Percentiles rank a stretch among this genome's conserved stretches.
phyloP scores from a whole-genome alignment of 2,113 vertebrate genomes.

The Chaetura pelagica region DNA sequence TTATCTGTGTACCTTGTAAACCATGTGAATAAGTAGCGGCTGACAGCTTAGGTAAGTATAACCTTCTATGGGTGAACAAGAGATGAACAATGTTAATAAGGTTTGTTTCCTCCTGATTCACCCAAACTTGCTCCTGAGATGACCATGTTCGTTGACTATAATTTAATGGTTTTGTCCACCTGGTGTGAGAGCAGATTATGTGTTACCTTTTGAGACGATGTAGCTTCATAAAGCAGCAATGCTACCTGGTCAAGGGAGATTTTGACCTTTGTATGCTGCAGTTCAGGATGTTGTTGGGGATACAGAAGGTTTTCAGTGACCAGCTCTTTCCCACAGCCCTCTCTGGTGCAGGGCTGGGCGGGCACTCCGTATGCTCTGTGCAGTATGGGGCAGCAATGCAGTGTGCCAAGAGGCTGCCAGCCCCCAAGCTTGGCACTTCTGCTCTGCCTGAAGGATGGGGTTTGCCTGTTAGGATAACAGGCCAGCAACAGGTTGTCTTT shows the following conservation, averaged over 20 bases:
- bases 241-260: rapidly evolving
- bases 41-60: background rate
- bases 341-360: background rate
- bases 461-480: background rate
- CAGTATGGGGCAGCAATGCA: rapidly evolving
- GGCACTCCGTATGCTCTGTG: rapidly evolving
- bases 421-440: rapidly evolving
- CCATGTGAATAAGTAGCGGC: background rate
- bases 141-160: rapidly evolving
- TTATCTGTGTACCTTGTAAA: background rate
- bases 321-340: rapidly evolving
- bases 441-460: background rate
- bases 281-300: background rate
- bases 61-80: background rate
- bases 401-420: background rate
- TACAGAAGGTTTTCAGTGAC: background rate
- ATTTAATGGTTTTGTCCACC: background rate
- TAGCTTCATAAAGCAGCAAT: rapidly evolving
- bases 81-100: background rate
- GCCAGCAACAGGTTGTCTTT: background rate
- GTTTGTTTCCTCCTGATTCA: background rate
- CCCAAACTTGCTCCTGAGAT: too few species aligned
- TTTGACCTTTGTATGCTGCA: background rate
- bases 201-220: background rate
- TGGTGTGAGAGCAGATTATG: background rate